Evolutionary conservation across 2,797 vertebrate genomes (phyloP).

Genomic region (Tympanoctomys barrerae): DNA sequence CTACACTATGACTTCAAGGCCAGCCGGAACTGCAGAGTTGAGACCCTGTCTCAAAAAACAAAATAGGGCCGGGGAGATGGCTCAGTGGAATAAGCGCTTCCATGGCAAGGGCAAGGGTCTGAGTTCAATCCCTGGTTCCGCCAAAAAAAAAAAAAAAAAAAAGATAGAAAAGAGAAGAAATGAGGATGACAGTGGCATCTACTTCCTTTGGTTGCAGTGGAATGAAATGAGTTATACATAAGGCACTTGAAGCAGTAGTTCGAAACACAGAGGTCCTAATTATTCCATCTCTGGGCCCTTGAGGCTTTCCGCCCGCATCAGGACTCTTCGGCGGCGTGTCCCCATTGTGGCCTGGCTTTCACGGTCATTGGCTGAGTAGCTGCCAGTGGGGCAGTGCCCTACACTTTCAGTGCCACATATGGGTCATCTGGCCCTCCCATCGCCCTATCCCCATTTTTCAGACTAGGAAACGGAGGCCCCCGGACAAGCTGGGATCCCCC

Average conservation of each 20-base stretch:
- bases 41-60: too few species aligned
- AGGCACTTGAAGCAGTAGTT: background rate
- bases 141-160: background rate
- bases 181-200: background rate
- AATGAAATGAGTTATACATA: background rate
- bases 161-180: background rate
- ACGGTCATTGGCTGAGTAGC: background rate
- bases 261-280: background rate
- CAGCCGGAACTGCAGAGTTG: too few species aligned
- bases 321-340: background rate
- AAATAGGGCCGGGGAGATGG: too few species aligned
- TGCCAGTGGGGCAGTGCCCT: background rate
- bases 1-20: too few species aligned
- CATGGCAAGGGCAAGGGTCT: too few species aligned
- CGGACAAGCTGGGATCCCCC: background rate
- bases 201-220: background rate
- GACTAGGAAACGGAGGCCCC: conserved; percentile 22
- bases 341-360: background rate
- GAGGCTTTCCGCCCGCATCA: background rate
- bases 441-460: background rate
- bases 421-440: background rate
- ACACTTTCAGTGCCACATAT: background rate
- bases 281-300: background rate
- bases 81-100: too few species aligned
- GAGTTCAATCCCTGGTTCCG: too few species aligned